phyloP scores from a whole-genome alignment of 2,888 invertebrate species.

The Tiliacea citrago region DNA sequence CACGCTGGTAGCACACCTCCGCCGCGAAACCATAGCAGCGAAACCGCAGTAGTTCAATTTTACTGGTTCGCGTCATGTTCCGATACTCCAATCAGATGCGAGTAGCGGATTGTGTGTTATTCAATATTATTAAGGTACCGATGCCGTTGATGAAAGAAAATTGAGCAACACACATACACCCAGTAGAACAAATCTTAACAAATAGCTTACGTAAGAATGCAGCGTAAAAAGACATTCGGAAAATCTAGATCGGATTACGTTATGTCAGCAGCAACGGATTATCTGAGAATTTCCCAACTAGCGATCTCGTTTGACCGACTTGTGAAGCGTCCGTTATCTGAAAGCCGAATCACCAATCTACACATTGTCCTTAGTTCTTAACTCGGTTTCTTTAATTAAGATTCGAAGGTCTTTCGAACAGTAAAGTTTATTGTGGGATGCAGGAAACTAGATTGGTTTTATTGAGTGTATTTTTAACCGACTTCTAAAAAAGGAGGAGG shows the following conservation, averaged over 20 bases:
- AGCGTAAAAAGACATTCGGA: conserved; percentile 37
- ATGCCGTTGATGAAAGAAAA: neutral
- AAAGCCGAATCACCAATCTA: conserved; percentile 41
- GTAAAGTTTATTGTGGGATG: conserved; percentile 26
- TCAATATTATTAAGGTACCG: no score
- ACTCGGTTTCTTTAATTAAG: conserved; percentile 57
- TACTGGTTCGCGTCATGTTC: no score
- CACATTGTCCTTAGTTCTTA: conserved; percentile 35
- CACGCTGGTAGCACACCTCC: no score
- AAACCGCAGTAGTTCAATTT: no score
- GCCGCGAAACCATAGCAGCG: no score
- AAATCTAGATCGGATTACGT: conserved; percentile 63
- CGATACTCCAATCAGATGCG: no score
- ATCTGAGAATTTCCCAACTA: conserved; percentile 40
- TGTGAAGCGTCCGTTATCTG: conserved; percentile 42
- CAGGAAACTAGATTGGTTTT: conserved; percentile 15
- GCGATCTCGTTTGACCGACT: conserved; percentile 49
- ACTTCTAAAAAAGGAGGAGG: no score
- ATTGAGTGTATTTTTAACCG: conserved; percentile 33
- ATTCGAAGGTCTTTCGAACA: conserved; percentile 36
- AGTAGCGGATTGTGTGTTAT: no score
- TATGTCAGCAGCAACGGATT: conserved; percentile 59
- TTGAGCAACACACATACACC: neutral
- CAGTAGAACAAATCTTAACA: conserved; percentile 9
- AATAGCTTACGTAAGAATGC: conserved; percentile 47